These are phyloP conservation scores for Pheosia gnoma DNA, from an alignment of 2,888 invertebrate species.

Conservation along the genomic window DNA sequence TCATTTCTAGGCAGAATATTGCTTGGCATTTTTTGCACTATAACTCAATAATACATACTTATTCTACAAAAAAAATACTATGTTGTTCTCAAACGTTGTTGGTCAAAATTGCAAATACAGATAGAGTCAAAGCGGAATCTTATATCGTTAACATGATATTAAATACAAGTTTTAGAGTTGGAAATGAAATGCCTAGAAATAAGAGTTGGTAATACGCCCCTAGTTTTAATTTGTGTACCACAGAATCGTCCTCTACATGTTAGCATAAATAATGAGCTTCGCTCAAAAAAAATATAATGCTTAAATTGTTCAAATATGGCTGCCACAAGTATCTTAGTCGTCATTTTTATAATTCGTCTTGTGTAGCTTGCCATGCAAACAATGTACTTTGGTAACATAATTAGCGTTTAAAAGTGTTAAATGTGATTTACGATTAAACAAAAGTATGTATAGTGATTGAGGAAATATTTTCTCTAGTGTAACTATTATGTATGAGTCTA, in stretches of 20 bases:
- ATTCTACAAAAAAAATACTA: too few relatives aligned
- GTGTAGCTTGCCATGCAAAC: constrained; percentile 65
- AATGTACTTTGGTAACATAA: constrained; percentile 55
- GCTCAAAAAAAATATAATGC: constrained; percentile 1
- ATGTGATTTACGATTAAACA: constrained; percentile 72
- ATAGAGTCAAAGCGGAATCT: too few relatives aligned
- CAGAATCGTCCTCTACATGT: neutral
- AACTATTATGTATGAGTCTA: constrained; percentile 68
- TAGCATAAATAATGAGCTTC: constrained; percentile 12
- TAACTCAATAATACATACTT: too few relatives aligned
- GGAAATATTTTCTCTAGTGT: constrained; percentile 70
- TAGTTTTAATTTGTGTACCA: neutral
- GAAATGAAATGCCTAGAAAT: too few relatives aligned
- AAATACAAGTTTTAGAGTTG: too few relatives aligned
- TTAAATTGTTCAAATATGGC: constrained; percentile 16
- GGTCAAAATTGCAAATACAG: too few relatives aligned
- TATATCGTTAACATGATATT: too few relatives aligned
- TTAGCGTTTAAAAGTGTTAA: constrained; percentile 65
- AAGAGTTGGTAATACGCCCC: neutral
- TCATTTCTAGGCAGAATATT: too few relatives aligned
- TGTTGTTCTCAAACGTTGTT: too few relatives aligned
- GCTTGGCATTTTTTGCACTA: too few relatives aligned
- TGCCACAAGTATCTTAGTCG: constrained; percentile 18
- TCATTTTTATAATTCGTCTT: constrained; percentile 42
- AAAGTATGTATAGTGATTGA: constrained; percentile 62